These are phyloP conservation scores for Lepus americanus DNA, from an alignment of 2,113 vertebrate species.

Conservation along the genomic window DNA sequence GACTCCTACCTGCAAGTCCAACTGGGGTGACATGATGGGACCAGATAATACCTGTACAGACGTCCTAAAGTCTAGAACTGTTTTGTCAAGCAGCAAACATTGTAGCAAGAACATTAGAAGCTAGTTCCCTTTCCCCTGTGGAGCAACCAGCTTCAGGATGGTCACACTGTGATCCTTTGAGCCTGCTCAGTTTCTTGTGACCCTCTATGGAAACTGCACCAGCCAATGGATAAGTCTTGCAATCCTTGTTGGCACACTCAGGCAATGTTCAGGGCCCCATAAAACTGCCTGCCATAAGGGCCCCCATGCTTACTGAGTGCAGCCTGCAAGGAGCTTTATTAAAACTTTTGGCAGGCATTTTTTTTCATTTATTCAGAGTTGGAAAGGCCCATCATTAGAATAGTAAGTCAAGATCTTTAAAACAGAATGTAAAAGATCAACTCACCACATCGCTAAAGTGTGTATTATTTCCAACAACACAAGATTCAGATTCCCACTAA, in stretches of 20 bases:
- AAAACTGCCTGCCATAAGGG: neutral
- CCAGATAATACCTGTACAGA: neutral
- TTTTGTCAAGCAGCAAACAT: neutral
- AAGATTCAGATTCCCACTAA: neutral
- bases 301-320: neutral
- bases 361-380: conserved; percentile 30
- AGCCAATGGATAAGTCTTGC: neutral
- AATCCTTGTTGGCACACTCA: no score
- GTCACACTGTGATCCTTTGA: neutral
- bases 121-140: neutral
- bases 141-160: neutral
- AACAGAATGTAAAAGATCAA: neutral
- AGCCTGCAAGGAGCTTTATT: neutral
- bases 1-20: neutral
- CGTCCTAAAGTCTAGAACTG: neutral
- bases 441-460: neutral
- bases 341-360: neutral
- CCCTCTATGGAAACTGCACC: neutral
- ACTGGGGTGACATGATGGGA: neutral
- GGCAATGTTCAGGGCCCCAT: no score
- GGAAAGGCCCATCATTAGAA: neutral
- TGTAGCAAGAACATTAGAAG: conserved; percentile 28
- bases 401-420: conserved; percentile 19
- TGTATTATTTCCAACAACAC: neutral
- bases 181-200: neutral